Evolutionary conservation across 2,113 vertebrate species (phyloP).

Genomic region (Acrocephalus kingi): DNA sequence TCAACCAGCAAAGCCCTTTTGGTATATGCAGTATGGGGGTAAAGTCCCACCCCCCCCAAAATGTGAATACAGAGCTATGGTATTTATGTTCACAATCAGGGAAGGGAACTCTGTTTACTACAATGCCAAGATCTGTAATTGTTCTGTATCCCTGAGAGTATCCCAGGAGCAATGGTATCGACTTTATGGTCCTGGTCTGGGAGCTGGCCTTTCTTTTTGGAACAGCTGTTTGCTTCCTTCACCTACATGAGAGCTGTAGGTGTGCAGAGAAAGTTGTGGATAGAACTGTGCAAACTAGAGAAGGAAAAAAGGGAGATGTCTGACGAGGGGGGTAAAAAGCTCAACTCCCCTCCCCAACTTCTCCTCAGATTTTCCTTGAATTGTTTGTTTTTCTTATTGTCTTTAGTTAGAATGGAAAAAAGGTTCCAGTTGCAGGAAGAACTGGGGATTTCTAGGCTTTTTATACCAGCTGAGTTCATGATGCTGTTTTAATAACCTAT

Average conservation of each 20-base stretch:
- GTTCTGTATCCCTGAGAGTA: background rate
- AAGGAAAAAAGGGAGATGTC: background rate
- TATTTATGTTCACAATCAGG: background rate
- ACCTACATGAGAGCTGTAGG: background rate
- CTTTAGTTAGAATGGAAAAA: background rate
- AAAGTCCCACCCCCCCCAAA: background rate
- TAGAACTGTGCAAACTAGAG: background rate
- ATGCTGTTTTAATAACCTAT: constrained; percentile 5
- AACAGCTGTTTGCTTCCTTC: background rate
- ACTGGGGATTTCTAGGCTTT: constrained; percentile 11
- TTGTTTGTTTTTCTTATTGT: background rate
- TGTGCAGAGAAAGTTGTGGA: background rate
- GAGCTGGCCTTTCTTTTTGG: background rate
- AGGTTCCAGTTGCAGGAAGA: background rate
- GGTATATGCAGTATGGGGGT: too few relatives aligned
- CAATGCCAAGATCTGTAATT: background rate
- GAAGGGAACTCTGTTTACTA: background rate
- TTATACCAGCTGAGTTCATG: background rate
- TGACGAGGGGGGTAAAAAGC: background rate
- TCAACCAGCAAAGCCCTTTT: background rate
- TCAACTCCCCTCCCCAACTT: background rate
- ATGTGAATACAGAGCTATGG: background rate
- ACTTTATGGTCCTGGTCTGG: background rate
- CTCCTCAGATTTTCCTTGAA: background rate
- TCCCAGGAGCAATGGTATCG: background rate